Evolutionary conservation across 2,797 vertebrate species (phyloP).

Genomic region (Cuculus canorus): DNA sequence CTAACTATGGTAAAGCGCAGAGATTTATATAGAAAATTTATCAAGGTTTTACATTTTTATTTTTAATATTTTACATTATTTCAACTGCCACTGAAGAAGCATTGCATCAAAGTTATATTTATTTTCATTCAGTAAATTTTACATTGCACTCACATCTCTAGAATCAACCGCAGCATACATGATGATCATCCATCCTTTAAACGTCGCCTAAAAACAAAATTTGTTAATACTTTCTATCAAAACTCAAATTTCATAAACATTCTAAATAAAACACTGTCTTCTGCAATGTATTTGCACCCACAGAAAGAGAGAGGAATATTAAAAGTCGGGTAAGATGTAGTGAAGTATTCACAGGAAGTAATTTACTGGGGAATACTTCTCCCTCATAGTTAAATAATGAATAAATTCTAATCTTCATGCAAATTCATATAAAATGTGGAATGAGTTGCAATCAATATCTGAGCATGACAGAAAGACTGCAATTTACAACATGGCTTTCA

Average conservation of each 20-base stretch:
- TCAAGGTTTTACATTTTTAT: neutral
- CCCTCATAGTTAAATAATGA: neutral
- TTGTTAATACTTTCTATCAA: conserved; percentile 22
- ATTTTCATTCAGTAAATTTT: neutral
- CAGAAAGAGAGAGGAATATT: neutral
- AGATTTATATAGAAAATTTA: neutral
- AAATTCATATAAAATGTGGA: neutral
- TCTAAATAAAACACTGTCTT: neutral
- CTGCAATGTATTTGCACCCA: neutral
- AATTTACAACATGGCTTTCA: neutral
- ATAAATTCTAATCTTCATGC: neutral
- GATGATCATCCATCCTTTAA: conserved; percentile 81
- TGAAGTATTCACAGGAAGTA: neutral
- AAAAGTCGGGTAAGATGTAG: neutral
- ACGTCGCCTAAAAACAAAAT: conserved; percentile 77
- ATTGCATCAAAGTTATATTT: neutral
- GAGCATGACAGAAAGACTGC: neutral
- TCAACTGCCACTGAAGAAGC: neutral
- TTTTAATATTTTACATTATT: neutral
- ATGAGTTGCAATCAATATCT: neutral
- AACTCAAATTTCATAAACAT: neutral
- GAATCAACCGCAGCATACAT: conserved; percentile 84
- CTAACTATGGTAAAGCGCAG: neutral
- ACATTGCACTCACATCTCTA: conserved; percentile 70
- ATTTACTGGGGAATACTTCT: neutral